phyloP scores from a whole-genome alignment of 2,797 vertebrate genomes.

The Sebastes jordani region DNA sequence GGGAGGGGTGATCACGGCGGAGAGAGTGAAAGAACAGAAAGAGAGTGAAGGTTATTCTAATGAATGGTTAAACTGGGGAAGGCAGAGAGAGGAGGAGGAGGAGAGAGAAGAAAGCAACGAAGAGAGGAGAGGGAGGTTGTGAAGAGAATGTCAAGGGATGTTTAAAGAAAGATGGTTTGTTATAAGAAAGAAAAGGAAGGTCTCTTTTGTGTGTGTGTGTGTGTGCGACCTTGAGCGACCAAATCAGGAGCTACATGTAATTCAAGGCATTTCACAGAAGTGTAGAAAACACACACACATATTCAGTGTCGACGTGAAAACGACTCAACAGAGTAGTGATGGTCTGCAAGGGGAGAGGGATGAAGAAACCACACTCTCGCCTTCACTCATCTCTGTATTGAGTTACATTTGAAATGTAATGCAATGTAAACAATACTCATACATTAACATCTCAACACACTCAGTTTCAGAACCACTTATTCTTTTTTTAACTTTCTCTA shows the following conservation, averaged over 20 bases:
- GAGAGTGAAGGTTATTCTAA: conserved; percentile 63
- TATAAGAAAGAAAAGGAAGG: background rate
- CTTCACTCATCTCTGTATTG: no score
- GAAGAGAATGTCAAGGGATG: conserved; percentile 40
- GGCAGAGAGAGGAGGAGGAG: background rate
- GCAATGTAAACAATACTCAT: no score
- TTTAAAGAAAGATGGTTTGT: conserved; percentile 41
- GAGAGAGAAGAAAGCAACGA: conserved; percentile 27
- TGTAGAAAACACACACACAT: background rate
- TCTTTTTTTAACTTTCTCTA: no score
- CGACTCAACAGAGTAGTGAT: conserved; percentile 27
- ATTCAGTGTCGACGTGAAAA: conserved; percentile 1
- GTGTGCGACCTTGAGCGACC: conserved; percentile 44
- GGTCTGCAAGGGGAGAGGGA: conserved; percentile 1
- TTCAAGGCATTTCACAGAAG: background rate
- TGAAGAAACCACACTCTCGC: no score
- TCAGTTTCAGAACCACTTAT: no score
- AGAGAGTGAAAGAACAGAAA: conserved; percentile 31
- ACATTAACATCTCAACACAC: no score
- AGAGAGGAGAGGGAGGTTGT: conserved; percentile 4
- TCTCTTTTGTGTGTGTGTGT: conserved; percentile 15
- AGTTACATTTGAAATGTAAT: no score
- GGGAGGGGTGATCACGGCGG: conserved; percentile 25
- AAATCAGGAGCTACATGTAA: conserved; percentile 34
- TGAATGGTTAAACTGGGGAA: conserved; percentile 37